Evolutionary conservation across 2,113 vertebrate genomes (phyloP).

Genomic region (Poecile atricapillus): DNA sequence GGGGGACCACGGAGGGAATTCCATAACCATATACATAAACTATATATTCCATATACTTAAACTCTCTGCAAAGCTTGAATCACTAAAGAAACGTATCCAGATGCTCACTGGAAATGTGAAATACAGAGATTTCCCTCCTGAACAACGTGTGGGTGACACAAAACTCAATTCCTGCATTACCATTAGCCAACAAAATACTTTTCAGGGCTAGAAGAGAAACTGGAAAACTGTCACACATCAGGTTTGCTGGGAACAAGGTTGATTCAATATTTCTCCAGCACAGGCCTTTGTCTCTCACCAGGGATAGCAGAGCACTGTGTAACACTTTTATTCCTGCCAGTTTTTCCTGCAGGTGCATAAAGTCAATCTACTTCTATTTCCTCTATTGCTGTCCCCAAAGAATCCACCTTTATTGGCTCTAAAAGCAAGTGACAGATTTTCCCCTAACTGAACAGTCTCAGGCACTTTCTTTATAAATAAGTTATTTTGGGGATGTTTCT

Average conservation of each 20-base stretch:
- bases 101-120: not conserved
- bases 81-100: not conserved
- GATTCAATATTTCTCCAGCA: not conserved
- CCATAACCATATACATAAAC: not conserved
- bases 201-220: not conserved
- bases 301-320: not conserved
- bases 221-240: not conserved
- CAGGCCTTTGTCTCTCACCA: not conserved
- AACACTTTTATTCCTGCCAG: slow-evolving; percentile 21
- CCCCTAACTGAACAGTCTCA: not conserved
- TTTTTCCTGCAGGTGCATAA: slow-evolving; percentile 27
- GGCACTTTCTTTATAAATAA: slow-evolving; percentile 8
- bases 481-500: not conserved
- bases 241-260: not conserved
- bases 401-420: not conserved
- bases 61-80: not conserved
- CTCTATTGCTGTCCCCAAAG: not conserved
- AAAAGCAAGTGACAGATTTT: slow-evolving; percentile 30
- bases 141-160: not conserved
- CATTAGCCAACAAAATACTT: not conserved
- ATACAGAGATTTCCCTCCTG: not conserved
- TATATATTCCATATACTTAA: not conserved
- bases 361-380: slow-evolving; percentile 22
- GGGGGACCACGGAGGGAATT: not conserved
- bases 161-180: not conserved